phyloP scores from a whole-genome alignment of 1,140 invertebrate species.

The Centruroides vittatus region DNA sequence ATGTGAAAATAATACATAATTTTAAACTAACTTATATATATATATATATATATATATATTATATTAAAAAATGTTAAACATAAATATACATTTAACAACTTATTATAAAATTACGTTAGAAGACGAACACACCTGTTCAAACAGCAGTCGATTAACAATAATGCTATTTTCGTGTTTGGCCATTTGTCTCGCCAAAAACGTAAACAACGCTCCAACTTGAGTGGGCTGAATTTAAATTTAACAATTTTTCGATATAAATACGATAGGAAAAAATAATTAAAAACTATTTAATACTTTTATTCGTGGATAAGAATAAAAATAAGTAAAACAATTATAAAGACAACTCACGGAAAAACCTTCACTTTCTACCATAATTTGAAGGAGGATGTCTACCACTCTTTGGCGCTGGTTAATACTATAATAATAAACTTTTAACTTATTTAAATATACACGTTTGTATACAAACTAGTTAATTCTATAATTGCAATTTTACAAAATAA shows the following conservation, averaged over 20 bases:
- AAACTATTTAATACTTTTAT: not conserved
- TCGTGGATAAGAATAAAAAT: too few species aligned
- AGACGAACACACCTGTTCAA: too few species aligned
- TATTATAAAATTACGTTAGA: too few species aligned
- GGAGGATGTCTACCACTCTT: constrained; percentile 60
- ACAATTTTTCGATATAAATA: not conserved
- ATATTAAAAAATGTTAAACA: too few species aligned
- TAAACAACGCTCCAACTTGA: constrained; percentile 53
- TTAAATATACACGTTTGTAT: too few species aligned
- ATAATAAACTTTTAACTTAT: not conserved
- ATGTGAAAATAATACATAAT: too few species aligned
- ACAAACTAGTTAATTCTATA: too few species aligned
- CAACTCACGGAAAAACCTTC: constrained; percentile 45
- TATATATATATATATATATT: too few species aligned
- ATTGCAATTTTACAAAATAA: too few species aligned
- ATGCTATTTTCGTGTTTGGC: constrained; percentile 25
- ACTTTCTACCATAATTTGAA: constrained; percentile 57
- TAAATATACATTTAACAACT: too few species aligned
- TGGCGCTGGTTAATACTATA: constrained; percentile 32
- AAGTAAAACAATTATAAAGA: not conserved
- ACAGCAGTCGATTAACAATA: too few species aligned
- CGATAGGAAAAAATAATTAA: constrained; percentile 6
- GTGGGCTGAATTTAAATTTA: constrained; percentile 26
- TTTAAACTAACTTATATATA: too few species aligned
- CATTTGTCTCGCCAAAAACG: constrained; percentile 54